A percentile compares a stretch with the other conserved stretches of the same genome.
Evolutionary conservation across 2,888 invertebrate species (phyloP).

Genomic region (Oxycera nigricornis): DNA sequence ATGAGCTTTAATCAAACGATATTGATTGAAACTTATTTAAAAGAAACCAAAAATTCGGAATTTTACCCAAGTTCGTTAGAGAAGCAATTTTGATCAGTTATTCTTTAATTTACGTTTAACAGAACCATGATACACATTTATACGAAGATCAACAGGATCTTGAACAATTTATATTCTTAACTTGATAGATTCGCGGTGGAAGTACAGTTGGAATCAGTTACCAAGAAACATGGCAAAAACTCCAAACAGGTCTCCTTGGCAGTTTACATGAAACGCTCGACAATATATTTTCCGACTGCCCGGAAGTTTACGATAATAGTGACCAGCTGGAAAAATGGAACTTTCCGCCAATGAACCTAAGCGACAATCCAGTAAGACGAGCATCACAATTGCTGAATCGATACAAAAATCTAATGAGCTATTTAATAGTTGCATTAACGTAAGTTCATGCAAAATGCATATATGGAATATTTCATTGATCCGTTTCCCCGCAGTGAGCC

Average conservation of each 20-base stretch:
- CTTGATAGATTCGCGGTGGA: conserved; percentile 52
- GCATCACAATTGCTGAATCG: conserved; percentile 50
- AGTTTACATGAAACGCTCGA: conserved; percentile 52
- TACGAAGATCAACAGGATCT: background rate
- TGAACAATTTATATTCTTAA: background rate
- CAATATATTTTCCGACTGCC: conserved; percentile 51
- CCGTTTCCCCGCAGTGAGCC: conserved; percentile 51
- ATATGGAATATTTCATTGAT: background rate
- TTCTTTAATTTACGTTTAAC: too few relatives aligned
- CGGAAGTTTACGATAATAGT: conserved; percentile 51
- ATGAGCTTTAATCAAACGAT: too few relatives aligned
- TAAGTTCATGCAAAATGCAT: conserved; percentile 44
- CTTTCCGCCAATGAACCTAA: conserved; percentile 46
- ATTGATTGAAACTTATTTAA: too few relatives aligned
- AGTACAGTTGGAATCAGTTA: conserved; percentile 53
- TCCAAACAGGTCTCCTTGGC: conserved; percentile 52
- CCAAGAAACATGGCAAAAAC: conserved; percentile 54
- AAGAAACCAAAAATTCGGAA: too few relatives aligned
- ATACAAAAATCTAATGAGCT: conserved; percentile 51
- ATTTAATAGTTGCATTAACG: conserved; percentile 50
- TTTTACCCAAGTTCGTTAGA: too few relatives aligned
- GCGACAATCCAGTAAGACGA: conserved; percentile 52
- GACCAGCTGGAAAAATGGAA: conserved; percentile 44
- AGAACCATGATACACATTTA: too few relatives aligned
- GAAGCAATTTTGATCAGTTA: too few relatives aligned